phyloP scores from a whole-genome alignment of 2,888 invertebrate species.

The Brachylomia viminalis region DNA sequence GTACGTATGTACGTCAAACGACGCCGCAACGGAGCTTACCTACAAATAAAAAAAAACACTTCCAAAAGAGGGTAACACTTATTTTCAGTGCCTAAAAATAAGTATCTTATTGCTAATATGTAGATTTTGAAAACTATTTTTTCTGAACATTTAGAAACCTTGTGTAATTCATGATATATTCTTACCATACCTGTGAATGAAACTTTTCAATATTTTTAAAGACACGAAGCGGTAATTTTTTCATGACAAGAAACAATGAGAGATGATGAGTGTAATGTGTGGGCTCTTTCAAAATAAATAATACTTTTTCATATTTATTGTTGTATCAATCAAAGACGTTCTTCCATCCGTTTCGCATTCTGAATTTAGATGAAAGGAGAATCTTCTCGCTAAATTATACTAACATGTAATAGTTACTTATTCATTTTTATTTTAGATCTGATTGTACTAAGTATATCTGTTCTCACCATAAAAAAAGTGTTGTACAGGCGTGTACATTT shows the following conservation, averaged over 20 bases:
- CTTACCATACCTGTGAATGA: background rate
- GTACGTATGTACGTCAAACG: background rate
- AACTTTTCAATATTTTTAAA: background rate
- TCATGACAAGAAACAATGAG: background rate
- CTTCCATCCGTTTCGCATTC: background rate
- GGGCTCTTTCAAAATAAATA: background rate
- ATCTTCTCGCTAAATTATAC: background rate
- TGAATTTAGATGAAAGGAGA: background rate
- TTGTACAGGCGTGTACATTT: background rate
- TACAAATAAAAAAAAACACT: background rate
- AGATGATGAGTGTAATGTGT: background rate
- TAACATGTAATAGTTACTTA: background rate
- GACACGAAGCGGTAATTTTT: background rate
- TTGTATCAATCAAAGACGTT: background rate
- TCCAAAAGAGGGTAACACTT: background rate
- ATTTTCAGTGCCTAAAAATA: too few species aligned
- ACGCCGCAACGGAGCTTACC: background rate
- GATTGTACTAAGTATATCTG: background rate
- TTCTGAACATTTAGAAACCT: background rate
- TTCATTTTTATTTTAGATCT: background rate
- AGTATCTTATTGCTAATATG: background rate
- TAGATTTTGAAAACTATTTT: background rate
- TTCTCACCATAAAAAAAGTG: background rate
- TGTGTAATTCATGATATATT: background rate
- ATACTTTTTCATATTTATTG: background rate